phyloP scores from a whole-genome alignment of 2,797 vertebrate species.

The Euphonia xanthogaster region DNA sequence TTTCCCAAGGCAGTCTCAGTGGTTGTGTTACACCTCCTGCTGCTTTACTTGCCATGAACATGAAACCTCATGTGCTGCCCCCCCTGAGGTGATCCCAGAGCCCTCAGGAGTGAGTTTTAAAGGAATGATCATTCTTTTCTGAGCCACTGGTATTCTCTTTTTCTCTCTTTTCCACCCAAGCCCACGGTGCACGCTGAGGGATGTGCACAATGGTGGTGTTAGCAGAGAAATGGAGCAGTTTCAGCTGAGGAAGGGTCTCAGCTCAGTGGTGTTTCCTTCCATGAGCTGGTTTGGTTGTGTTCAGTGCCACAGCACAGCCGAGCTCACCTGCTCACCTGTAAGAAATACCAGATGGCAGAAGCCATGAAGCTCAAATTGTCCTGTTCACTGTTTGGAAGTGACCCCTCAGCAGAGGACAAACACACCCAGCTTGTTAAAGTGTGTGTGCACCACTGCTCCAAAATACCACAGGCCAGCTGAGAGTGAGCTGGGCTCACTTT shows the following conservation, averaged over 20 bases:
- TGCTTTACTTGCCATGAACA: not conserved
- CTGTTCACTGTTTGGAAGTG: not conserved
- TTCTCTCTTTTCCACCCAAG: not conserved
- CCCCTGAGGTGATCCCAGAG: not conserved
- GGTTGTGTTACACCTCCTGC: not conserved
- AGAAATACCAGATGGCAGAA: not conserved
- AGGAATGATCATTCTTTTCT: not conserved
- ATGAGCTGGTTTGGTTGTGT: not conserved
- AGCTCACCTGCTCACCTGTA: no score
- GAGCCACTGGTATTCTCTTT: not conserved
- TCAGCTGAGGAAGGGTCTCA: not conserved
- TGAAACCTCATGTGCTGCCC: not conserved
- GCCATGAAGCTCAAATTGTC: not conserved
- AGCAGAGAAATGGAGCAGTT: not conserved
- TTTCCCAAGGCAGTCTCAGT: not conserved
- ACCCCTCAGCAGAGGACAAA: not conserved
- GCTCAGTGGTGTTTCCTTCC: not conserved
- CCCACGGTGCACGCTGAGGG: rapidly evolving
- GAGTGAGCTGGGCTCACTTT: not conserved
- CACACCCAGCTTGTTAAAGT: not conserved
- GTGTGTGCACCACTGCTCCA: not conserved
- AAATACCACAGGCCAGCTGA: not conserved
- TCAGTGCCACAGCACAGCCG: not conserved
- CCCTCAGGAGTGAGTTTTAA: not conserved
- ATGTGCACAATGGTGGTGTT: not conserved